Percentiles rank a stretch among this genome's conserved stretches.
These are phyloP conservation scores for Monomorium pharaonis DNA, from an alignment of 1,140 invertebrate species.

Conservation along the genomic window DNA sequence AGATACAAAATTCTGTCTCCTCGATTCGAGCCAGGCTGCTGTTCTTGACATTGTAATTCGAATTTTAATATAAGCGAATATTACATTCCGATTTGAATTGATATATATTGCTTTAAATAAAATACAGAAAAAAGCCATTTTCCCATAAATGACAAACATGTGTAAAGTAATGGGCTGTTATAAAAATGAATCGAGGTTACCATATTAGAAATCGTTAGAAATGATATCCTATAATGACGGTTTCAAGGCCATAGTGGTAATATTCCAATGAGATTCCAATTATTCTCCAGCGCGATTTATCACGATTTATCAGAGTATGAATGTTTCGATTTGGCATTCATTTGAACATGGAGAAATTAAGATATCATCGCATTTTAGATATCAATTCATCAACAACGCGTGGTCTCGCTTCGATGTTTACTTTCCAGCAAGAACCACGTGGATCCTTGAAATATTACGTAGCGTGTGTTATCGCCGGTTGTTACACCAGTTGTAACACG, in stretches of 20 bases:
- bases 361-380: constrained; percentile 4
- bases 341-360: not conserved
- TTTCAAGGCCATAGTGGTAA: not conserved
- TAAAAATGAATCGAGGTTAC: constrained; percentile 6
- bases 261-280: constrained; percentile 26
- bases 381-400: not conserved
- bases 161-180: not conserved
- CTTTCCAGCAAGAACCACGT: constrained; percentile 31
- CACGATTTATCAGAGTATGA: not conserved
- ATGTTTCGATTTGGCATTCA: not conserved
- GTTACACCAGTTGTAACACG: constrained; percentile 1
- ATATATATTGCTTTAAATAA: not conserved
- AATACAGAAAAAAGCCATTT: not conserved
- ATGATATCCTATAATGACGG: not conserved
- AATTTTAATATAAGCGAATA: not conserved
- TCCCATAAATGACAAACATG: not conserved
- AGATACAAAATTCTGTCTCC: not conserved
- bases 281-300: not conserved
- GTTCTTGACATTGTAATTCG: not conserved
- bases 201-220: constrained; percentile 32
- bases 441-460: constrained; percentile 57
- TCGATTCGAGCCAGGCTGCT: not conserved
- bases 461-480: constrained; percentile 13
- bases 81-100: not conserved
- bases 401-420: constrained; percentile 41